Base-by-base conservation (phyloP, 1,140 invertebrate genomes). In the Lerema accius region DNA sequence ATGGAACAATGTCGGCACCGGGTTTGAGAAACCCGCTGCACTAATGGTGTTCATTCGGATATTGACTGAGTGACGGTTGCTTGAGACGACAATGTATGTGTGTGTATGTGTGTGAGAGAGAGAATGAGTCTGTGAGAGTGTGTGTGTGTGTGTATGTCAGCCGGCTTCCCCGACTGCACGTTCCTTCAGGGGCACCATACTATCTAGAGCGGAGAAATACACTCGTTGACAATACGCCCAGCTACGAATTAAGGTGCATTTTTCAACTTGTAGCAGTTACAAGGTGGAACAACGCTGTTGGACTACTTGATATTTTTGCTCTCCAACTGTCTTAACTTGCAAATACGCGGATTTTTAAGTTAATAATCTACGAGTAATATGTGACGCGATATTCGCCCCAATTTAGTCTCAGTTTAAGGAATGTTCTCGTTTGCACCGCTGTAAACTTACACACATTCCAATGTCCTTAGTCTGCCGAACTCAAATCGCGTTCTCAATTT, bases 161-260 rank as follows among this genome's bases (percentile, higher is more conserved):
- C 72, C 76, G 74, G 78, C 71, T 80, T 83, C 80, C 73, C 72
- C 72, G 58, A 78, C 78, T 83, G 76, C 70, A 67, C 66, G 56
- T 42, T 43, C 19, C 39, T 43, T 63, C 37, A 42, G 48, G 63
- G 62, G 37, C 46, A 50, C n/a, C 32, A 13, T 50, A 50, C 39
- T 56, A 56, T 19, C 15, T 56, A 26, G 13, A 46, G 13, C 50
- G 49, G 59, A 61, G 65, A 64, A 71, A 63, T 63, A 70, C 60
- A 71, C 65, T 51, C 14, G 59, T 43, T 55, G 46, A 7, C 43
- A 58, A 56, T 32, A 43, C 28, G 7, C 11, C 16, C 35, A 7
- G 11, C n/a, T n/a, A n/a, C 28, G 10, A 37, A 51, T 37, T 35
- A 51, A 23, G 6, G 45, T 28, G 16, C 19, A 19, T 26, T 13